A percentile compares a stretch with the other conserved stretches of the same genome.
phyloP scores from a whole-genome alignment of 2,113 vertebrate species.

The Vanacampus margaritifer region DNA sequence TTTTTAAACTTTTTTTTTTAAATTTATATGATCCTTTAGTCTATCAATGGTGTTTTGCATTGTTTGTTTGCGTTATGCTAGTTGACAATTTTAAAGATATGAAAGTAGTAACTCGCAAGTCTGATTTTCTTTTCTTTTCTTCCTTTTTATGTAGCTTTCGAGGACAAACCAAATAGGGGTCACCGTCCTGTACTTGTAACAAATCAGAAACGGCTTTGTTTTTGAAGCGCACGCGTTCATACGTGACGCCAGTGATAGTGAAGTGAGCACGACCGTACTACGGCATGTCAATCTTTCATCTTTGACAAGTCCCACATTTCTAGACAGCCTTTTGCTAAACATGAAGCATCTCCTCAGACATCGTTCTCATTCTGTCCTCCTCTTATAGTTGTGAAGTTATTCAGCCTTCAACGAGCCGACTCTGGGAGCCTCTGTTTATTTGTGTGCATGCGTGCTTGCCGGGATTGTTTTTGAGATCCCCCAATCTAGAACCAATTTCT shows the following conservation, averaged over 20 bases:
- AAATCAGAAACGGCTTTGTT: not conserved
- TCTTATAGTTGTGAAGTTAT: slow-evolving; percentile 44
- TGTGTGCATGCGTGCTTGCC: slow-evolving; percentile 11
- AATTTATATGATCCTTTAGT: no score
- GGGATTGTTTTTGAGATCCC: slow-evolving; percentile 36
- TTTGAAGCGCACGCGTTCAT: not conserved
- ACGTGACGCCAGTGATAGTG: slow-evolving; percentile 20
- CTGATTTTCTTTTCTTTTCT: no score
- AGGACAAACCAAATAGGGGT: no score
- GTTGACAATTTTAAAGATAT: no score
- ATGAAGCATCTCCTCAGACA: slow-evolving; percentile 33
- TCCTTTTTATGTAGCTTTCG: no score
- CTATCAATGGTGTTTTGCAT: no score
- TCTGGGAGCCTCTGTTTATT: slow-evolving; percentile 24
- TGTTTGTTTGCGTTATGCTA: no score
- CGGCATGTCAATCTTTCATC: slow-evolving; percentile 21
- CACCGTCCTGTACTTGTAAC: not conserved
- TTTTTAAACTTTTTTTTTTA: no score
- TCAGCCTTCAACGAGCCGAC: slow-evolving; percentile 38
- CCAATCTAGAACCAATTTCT: slow-evolving; percentile 62
- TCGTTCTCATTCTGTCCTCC: slow-evolving; percentile 44
- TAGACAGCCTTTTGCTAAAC: slow-evolving; percentile 37
- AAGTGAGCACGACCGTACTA: slow-evolving; percentile 1
- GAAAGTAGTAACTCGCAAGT: no score
- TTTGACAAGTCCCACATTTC: slow-evolving; percentile 15